Evolutionary conservation across 2,113 vertebrate genomes (phyloP).

Genomic region (Oreocharis arfaki): DNA sequence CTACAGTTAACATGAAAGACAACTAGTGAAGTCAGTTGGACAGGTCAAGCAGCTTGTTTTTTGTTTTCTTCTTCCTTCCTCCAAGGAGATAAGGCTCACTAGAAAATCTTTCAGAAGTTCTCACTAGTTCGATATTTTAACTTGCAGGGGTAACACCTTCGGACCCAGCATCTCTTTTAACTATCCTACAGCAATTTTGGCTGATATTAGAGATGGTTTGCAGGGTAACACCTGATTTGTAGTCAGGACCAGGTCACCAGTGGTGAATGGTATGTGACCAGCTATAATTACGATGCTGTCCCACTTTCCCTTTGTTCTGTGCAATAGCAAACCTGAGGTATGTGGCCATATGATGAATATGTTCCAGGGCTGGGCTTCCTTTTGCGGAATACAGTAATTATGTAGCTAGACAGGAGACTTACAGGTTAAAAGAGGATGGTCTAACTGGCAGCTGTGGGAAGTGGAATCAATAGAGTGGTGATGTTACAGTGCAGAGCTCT

Average conservation of each 20-base stretch:
- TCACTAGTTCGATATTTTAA: background rate
- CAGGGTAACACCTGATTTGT: background rate
- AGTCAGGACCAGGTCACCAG: background rate
- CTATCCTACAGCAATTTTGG: background rate
- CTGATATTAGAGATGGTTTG: background rate
- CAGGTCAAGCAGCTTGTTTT: background rate
- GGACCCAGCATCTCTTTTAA: background rate
- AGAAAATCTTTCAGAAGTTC: background rate
- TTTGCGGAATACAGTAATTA: background rate
- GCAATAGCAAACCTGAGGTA: background rate
- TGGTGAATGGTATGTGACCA: background rate
- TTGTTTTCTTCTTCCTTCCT: background rate
- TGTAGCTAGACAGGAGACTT: background rate
- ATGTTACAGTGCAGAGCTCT: background rate
- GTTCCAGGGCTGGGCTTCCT: background rate
- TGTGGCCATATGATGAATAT: fast-evolving
- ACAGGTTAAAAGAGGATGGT: background rate
- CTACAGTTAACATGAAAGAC: background rate
- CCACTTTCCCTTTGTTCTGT: background rate
- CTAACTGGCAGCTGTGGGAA: background rate
- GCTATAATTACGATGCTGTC: background rate
- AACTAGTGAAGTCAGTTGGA: background rate
- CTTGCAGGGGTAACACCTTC: background rate
- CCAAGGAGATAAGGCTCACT: background rate
- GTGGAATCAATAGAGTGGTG: background rate